These are phyloP conservation scores for Lampris incognitus DNA, from an alignment of 2,113 vertebrate genomes.

Conservation along the genomic window DNA sequence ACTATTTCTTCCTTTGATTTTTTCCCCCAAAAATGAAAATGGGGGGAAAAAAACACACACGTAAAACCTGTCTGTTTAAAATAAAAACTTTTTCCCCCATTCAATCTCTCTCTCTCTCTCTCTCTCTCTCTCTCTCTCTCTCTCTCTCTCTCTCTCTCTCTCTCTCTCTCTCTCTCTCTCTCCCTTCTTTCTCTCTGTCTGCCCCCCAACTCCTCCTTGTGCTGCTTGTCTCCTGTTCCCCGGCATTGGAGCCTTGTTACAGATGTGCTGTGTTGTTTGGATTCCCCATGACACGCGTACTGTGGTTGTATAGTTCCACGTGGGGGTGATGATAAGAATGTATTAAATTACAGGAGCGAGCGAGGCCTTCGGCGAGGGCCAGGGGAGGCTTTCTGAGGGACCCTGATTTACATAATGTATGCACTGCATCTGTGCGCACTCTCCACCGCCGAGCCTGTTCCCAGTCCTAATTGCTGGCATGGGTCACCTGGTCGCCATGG, in stretches of 20 bases:
- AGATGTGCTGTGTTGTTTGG: conserved; percentile 36
- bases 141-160: not conserved
- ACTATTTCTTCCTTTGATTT: not conserved
- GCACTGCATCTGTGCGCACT: conserved; percentile 57
- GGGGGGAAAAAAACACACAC: conserved; percentile 46
- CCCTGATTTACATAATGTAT: conserved; percentile 75
- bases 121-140: not conserved
- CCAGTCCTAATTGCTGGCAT: conserved; percentile 72
- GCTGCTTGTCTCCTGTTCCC: conserved; percentile 37
- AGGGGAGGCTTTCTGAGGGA: conserved; percentile 54
- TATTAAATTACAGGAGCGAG: conserved; percentile 60
- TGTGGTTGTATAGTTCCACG: conserved; percentile 38
- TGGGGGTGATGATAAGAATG: conserved; percentile 49
- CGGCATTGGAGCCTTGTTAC: not conserved
- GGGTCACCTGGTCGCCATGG: conserved; percentile 78
- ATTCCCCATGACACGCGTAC: conserved; percentile 39
- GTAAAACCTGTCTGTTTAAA: conserved; percentile 24
- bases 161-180: conserved; percentile 1
- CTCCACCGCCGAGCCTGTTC: conserved; percentile 50
- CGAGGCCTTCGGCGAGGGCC: conserved; percentile 27
- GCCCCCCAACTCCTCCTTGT: conserved; percentile 40
- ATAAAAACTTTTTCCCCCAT: conserved; percentile 6
- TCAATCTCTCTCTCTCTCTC: not conserved
- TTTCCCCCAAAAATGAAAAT: conserved; percentile 44
- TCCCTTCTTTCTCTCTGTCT: not conserved